A percentile compares a stretch with the other conserved stretches of the same genome.
phyloP scores from a whole-genome alignment of 2,888 invertebrate species.

The Lithophane ornitopus region DNA sequence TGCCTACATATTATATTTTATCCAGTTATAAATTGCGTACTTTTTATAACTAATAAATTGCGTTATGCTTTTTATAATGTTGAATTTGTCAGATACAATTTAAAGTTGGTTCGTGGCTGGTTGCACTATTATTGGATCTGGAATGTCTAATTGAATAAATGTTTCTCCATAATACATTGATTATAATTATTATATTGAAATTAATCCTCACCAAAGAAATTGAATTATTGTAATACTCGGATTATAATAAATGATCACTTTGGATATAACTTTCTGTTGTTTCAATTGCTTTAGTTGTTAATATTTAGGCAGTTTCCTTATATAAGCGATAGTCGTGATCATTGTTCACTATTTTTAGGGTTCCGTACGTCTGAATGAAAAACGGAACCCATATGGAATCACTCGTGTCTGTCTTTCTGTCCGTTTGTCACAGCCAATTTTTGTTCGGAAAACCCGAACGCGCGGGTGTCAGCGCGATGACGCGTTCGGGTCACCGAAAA shows the following conservation, averaged over 20 bases:
- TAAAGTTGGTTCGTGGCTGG: conserved; percentile 53
- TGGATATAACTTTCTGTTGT: conserved; percentile 73
- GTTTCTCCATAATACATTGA: conserved; percentile 66
- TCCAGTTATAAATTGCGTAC: conserved; percentile 59
- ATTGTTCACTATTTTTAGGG: too few relatives aligned
- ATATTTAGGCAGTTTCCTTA: not conserved
- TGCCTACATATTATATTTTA: conserved; percentile 61
- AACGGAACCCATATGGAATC: too few relatives aligned
- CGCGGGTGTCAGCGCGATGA: not conserved
- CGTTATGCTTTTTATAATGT: conserved; percentile 58
- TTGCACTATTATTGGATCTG: conserved; percentile 74
- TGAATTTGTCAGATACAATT: conserved; percentile 49
- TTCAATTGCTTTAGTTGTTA: conserved; percentile 58
- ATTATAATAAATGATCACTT: conserved; percentile 85
- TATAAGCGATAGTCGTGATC: not conserved
- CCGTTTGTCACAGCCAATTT: too few relatives aligned
- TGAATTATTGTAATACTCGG: conserved; percentile 87
- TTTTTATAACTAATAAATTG: conserved; percentile 50
- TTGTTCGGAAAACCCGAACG: too few relatives aligned
- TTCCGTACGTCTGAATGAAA: too few relatives aligned
- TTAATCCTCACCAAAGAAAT: conserved; percentile 88
- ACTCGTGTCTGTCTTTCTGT: too few relatives aligned
- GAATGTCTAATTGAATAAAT: conserved; percentile 65
- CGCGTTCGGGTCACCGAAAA: not conserved
- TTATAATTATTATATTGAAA: conserved; percentile 76